Evolutionary conservation across 2,113 vertebrate species (phyloP).

Genomic region (Microcebus tavaratra): DNA sequence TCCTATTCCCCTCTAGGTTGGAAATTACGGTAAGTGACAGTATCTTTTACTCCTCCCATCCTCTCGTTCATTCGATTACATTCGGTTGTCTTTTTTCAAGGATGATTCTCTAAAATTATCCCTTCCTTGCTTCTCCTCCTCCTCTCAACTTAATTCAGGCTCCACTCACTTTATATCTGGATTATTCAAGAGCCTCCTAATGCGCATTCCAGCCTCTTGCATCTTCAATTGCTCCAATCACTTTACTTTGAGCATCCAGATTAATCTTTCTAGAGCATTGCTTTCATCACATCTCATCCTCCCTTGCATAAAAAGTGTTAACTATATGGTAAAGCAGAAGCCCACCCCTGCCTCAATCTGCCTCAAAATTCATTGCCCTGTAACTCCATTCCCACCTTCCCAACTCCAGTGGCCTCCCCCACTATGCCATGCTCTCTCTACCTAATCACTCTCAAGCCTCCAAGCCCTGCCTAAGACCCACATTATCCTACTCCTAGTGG

Average conservation of each 20-base stretch:
- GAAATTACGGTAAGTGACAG: not conserved
- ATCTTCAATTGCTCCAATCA: not conserved
- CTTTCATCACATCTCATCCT: not conserved
- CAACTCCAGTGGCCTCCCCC: not conserved
- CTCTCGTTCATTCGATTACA: not conserved
- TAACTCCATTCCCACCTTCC: not conserved
- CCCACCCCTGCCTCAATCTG: not conserved
- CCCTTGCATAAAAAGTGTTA: not conserved
- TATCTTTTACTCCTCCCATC: too few relatives aligned
- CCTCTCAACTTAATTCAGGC: not conserved
- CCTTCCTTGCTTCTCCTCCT: not conserved
- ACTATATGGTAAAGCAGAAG: not conserved
- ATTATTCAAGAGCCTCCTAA: not conserved
- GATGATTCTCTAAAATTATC: not conserved
- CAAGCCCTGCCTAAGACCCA: not conserved
- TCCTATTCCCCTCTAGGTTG: not conserved
- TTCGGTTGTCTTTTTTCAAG: not conserved
- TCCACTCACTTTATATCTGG: not conserved
- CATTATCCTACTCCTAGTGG: not conserved
- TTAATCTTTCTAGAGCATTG: not conserved
- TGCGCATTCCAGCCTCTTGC: not conserved
- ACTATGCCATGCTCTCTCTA: accelerated
- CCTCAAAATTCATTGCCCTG: not conserved
- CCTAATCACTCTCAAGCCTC: not conserved
- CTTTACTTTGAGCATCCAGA: not conserved